A percentile compares a stretch with the other conserved stretches of the same genome.
Evolutionary conservation across 2,888 invertebrate genomes (phyloP).

Genomic region (Rhagonycha fulva): DNA sequence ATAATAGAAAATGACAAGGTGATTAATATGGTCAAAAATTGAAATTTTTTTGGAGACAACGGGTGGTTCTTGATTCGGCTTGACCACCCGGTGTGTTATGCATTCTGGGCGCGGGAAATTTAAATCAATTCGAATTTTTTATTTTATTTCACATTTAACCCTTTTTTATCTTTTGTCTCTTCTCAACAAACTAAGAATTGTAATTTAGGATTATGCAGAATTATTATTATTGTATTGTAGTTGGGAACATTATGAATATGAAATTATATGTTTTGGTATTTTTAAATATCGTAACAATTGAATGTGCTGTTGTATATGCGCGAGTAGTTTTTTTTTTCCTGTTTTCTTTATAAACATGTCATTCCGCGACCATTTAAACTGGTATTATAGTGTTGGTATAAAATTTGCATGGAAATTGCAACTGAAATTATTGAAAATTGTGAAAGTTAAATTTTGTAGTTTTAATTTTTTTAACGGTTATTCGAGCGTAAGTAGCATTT

Average conservation of each 20-base stretch:
- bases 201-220: conserved; percentile 39
- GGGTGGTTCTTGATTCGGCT: conserved; percentile 48
- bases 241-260: conserved; percentile 52
- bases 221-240: conserved; percentile 47
- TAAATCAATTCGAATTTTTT: conserved; percentile 33
- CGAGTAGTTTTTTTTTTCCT: conserved; percentile 34
- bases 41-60: conserved; percentile 49
- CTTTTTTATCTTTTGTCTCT: conserved; percentile 7
- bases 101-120: conserved; percentile 40
- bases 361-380: conserved; percentile 20
- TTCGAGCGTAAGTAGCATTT: not conserved
- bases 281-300: conserved; percentile 51
- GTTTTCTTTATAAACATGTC: conserved; percentile 24
- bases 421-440: not conserved
- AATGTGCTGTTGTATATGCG: conserved; percentile 48
- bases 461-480: not conserved
- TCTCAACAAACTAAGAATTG: conserved; percentile 18
- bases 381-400: not conserved
- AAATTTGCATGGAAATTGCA: conserved; percentile 1
- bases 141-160: conserved; percentile 4
- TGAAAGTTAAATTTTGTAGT: not conserved
- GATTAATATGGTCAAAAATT: conserved; percentile 55
- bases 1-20: conserved; percentile 55
- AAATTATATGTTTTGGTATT: conserved; percentile 52
- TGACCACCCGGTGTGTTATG: conserved; percentile 45